A percentile compares a stretch with the other conserved stretches of the same genome.
phyloP scores from a whole-genome alignment of 2,888 invertebrate genomes.

The Muschampia plurimacula region DNA sequence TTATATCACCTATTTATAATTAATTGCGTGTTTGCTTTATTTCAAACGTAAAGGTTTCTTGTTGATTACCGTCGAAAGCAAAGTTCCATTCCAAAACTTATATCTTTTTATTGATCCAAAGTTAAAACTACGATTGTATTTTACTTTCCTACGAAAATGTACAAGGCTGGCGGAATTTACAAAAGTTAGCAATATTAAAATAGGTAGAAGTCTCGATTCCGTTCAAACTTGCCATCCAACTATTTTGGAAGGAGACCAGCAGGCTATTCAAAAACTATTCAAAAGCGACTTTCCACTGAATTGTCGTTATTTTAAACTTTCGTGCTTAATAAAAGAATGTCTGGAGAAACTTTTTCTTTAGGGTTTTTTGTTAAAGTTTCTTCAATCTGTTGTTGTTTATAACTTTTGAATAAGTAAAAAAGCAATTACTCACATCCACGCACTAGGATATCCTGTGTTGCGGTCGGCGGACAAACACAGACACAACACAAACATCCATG shows the following conservation, averaged over 20 bases:
- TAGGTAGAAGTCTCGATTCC: constrained; percentile 23
- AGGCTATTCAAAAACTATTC: constrained; percentile 25
- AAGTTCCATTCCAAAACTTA: constrained; percentile 17
- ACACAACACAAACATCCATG: too few species aligned
- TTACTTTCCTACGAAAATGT: constrained; percentile 30
- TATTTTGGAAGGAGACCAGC: constrained; percentile 36
- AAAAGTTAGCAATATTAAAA: constrained; percentile 36
- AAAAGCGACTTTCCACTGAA: constrained; percentile 17
- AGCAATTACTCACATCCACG: too few species aligned
- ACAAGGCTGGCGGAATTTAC: constrained; percentile 17
- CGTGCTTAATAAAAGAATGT: background rate
- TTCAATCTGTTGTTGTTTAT: background rate
- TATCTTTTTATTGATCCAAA: constrained; percentile 31
- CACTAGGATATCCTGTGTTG: too few species aligned
- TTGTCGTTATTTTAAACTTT: constrained; percentile 37
- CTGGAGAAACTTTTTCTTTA: background rate
- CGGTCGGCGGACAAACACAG: too few species aligned
- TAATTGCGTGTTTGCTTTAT: background rate
- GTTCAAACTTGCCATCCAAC: constrained; percentile 28
- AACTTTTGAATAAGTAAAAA: too few species aligned
- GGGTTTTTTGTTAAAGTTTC: background rate
- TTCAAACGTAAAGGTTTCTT: background rate
- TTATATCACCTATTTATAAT: too few species aligned
- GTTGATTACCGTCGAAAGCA: background rate
- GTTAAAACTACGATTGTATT: constrained; percentile 25